Base-by-base conservation (phyloP, 2,888 invertebrate genomes). In the Leptothorax acervorum region DNA sequence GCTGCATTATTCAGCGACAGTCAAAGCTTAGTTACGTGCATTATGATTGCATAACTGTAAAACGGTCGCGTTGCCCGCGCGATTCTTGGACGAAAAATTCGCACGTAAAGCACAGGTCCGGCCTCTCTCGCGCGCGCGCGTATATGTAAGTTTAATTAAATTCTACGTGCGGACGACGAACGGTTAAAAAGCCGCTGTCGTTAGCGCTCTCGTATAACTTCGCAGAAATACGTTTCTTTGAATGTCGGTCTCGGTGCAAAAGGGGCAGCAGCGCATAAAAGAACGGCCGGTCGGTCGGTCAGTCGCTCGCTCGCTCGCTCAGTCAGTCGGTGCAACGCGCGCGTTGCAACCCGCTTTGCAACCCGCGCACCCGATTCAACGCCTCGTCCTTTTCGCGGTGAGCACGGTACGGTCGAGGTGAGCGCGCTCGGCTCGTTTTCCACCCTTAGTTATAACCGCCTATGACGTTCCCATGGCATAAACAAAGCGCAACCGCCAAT, bases 401-500 rank as follows among this genome's bases (percentile, higher is more conserved):
- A 35, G 39, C 39, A 23, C 42, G 73, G 45, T 28, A 12, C 15
- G 35, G 39, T 12, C 48, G 39, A 51, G 35, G 51, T 15, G 63
- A 23, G n/a, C 28, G 51, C 42, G 51, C 57, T n/a, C 51, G 70
- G 81, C 87, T 89, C 84, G 90, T 90, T 91, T 88, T 89, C 89
- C 88, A 89, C 92, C 92, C 92, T 92, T 92, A 91, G 92, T 92
- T 93, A 92, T 91, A 92, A 91, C 91, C 92, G 89, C 51, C 79
- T 90, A 89, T 92, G 93, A 93, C 93, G 93, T 93, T 93, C 93
- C 93, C 93, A 94, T 94, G 94, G 94, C 94, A 95, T 95, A 94
- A 95, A 95, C 95, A 94, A 94, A 94, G 92, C 93, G 92, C 92
- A 95, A 95, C 95, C 94, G 93, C 93, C 94, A 94, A 95, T 95